Evolutionary conservation across 2,797 vertebrate species (phyloP), one percentile per base, ranked within the genome.

Genomic region (Pangasius sanitwongsei): DNA sequence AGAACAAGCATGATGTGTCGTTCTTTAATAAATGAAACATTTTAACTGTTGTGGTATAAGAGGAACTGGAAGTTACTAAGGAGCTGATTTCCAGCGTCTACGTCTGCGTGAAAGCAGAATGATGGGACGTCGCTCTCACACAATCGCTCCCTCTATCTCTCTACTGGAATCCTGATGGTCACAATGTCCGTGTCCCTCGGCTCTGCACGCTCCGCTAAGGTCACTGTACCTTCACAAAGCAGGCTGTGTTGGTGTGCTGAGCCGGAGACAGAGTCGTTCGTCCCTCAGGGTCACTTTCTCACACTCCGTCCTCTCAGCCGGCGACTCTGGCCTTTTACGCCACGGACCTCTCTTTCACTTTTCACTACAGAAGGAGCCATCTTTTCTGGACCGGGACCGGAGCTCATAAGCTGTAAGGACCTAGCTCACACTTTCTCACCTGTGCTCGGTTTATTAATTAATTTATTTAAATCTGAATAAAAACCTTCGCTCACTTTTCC

Each of bases 221-320:
- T 95, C 93, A 94, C 93, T 94, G 94, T 95, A 94, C 89, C 87
- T 92, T 91, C 91, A 96, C 95, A 95, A 96, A 95, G 93, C 91
- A 89, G 90, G 93, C 94, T 93, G 94, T 96, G 95, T 96, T 89
- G 89, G 92, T 48, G 91, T 90, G 94, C 88, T 88, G 93, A 93
- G 94, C 93, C 57, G 92, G 87, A 89, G 92, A 92, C 94, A 91
- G 80, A 92, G 89, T 90, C 89, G 88, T 88, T 89, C 92, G 48
- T 89, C 87, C 89, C 86, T 9, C 90, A 90, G 88, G 91, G 91
- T 90, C 93, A 92, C 75, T 94, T 94, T 96, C 95, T 95, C 95
- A 95, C 94, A 95, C 65, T 87, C 89, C 88, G 89, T 90, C 67
- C 8, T 78, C 89, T 63, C 78, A 80, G 88, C 31, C 20, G 41